Evolutionary conservation across 2,888 invertebrate genomes (phyloP), one percentile per base, ranked within the genome.

Genomic region (Trissonchulus latispiculum): DNA sequence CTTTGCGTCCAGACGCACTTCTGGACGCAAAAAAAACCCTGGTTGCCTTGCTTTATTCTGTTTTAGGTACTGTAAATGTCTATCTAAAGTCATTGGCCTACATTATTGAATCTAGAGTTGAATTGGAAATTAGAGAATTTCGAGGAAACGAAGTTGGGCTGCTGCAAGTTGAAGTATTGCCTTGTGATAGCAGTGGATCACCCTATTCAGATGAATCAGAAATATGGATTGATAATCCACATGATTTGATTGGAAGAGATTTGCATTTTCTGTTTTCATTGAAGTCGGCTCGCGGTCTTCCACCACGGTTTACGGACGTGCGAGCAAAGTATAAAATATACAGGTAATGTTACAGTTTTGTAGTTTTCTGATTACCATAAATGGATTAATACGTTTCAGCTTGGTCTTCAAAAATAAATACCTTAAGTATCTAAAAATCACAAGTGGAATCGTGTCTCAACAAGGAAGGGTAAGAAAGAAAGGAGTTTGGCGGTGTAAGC

Each of bases 71-170:
- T 48, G 80, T 78, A 1, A 79, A 80, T 64, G 78, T 83, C 2
- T 80, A 80, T 74, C 77, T 83, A 28, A 80, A 82, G 78, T 81
- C 83, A 0, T 75, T 83, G 68, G 80, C 80, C 18, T 80, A 83
- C 75, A 75, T 78, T 2, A 48, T 86, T 72, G 85, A 86, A 74
- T 75, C 84, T 66, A 83, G 83, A 76, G 85, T 85, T 76, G 83
- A 84, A 74, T 78, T 86, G 31, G 85, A 85, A 75, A 81, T 86
- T 33, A 83, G 81, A n/a, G 85, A 85, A 77, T 83, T 81, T 77
- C 84, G 83, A 75, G 85, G 85, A 31, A 76, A 80, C 37, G 81
- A 84, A 78, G 83, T 84, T 32, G 83, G 83, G 15, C 74, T 83
- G 2, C 77, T 83, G 74, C 80, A 81, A 75, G 80, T 82, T 35